Evolutionary conservation across 1,140 invertebrate genomes (phyloP).

Genomic region (Pseudomyrmex flavicornis): DNA sequence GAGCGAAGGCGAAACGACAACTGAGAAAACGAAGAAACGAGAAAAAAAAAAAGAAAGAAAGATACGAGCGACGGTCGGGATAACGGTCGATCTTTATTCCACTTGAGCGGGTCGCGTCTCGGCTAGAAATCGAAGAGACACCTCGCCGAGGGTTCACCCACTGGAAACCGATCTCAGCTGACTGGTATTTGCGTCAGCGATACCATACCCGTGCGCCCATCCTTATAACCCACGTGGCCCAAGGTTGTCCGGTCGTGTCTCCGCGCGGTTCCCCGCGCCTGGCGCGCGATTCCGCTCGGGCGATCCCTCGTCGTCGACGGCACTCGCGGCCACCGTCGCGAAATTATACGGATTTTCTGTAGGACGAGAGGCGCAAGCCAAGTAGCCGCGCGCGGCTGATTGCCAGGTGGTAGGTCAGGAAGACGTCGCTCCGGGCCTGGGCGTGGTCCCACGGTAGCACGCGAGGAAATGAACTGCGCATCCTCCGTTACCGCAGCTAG

Average conservation of each 20-base stretch:
- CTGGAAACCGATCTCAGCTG: slow-evolving; percentile 75
- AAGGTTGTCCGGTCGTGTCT: slow-evolving; percentile 70
- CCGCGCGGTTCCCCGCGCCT: not conserved
- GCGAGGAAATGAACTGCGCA: slow-evolving; percentile 42
- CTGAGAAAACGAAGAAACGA: not conserved
- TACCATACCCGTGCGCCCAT: slow-evolving; percentile 36
- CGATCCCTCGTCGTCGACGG: not conserved
- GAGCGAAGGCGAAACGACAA: not conserved
- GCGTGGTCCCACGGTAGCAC: slow-evolving; percentile 79
- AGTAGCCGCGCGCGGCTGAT: slow-evolving; percentile 10
- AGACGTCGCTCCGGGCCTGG: slow-evolving; percentile 79
- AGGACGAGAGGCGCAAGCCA: slow-evolving; percentile 12
- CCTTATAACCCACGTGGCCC: slow-evolving; percentile 66
- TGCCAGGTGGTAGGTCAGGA: slow-evolving; percentile 35
- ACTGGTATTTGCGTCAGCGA: slow-evolving; percentile 66
- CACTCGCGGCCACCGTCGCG: slow-evolving; percentile 18
- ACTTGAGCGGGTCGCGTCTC: slow-evolving; percentile 73
- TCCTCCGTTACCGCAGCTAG: slow-evolving; percentile 61
- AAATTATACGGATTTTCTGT: slow-evolving; percentile 48
- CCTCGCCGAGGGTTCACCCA: slow-evolving; percentile 76
- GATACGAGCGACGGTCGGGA: slow-evolving; percentile 36
- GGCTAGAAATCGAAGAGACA: slow-evolving; percentile 77
- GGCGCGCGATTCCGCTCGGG: not conserved
- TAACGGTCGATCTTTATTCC: slow-evolving; percentile 72
- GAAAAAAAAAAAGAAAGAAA: not conserved